Conservation (phyloP, 37 sponge, comb jelly and placozoan genomes). For the Eunapius fragilis region DNA sequence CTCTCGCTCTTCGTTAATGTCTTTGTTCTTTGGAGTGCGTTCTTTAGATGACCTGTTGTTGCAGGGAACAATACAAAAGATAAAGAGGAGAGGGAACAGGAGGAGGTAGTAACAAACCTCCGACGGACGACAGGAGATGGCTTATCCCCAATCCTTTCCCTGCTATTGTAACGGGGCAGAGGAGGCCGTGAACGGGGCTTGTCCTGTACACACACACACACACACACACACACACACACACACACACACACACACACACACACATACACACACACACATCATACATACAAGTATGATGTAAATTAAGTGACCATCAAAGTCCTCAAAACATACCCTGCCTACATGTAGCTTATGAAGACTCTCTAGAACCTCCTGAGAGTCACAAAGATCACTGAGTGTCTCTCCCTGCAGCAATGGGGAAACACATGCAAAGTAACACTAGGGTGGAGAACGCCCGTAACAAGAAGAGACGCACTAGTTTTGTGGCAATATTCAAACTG, state of each 20-base stretch:
- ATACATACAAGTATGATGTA: too few relatives aligned
- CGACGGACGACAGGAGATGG: slow-evolving; percentile 34
- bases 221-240: background rate
- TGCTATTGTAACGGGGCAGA: slow-evolving; percentile 24
- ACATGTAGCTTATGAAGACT: slow-evolving; percentile 48
- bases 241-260: slow-evolving; percentile 18
- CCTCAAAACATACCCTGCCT: slow-evolving; percentile 6
- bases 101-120: slow-evolving; percentile 1
- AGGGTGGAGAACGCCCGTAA: too few relatives aligned
- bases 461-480: slow-evolving; percentile 36
- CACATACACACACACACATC: background rate
- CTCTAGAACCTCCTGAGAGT: slow-evolving; percentile 49
- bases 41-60: slow-evolving; percentile 51
- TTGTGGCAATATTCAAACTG: slow-evolving; percentile 45
- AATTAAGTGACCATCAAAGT: background rate
- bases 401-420: slow-evolving; percentile 51
- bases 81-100: too few relatives aligned
- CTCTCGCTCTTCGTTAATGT: slow-evolving; percentile 48
- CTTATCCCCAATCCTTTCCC: slow-evolving; percentile 13
- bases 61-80: background rate
- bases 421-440: background rate
- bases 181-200: slow-evolving; percentile 2
- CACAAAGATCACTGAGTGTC: slow-evolving; percentile 60
- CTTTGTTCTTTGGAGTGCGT: slow-evolving; percentile 28
- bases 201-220: background rate